These are phyloP conservation scores for Pocillopora grandis DNA, from an alignment of 92 coral and sea anemone genomes.

Conservation along the genomic window DNA sequence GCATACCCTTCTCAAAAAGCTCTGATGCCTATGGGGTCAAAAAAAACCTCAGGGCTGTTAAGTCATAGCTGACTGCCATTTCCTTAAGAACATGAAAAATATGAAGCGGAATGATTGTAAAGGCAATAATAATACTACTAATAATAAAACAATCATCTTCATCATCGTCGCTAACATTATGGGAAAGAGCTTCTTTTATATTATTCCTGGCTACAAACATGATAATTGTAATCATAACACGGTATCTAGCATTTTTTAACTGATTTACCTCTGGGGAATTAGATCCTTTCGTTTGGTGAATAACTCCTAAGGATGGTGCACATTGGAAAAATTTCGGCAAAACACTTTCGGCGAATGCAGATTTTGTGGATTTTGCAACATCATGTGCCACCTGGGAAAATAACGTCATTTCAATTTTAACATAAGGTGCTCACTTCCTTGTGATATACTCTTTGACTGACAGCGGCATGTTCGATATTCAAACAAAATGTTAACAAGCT, in stretches of 20 bases:
- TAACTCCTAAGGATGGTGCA: conserved; percentile 12
- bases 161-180: too few relatives aligned
- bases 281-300: background rate
- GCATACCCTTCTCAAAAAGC: background rate
- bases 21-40: background rate
- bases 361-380: conserved; percentile 5
- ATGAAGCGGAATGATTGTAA: too few relatives aligned
- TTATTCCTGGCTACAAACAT: too few relatives aligned
- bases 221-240: too few relatives aligned
- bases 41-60: conserved; percentile 8
- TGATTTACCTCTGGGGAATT: background rate
- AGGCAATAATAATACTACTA: too few relatives aligned
- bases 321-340: conserved; percentile 23
- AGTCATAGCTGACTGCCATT: conserved; percentile 27
- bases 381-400: conserved; percentile 6
- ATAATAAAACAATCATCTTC: too few relatives aligned
- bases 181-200: too few relatives aligned
- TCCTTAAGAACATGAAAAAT: background rate
- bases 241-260: too few relatives aligned
- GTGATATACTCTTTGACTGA: too few relatives aligned
- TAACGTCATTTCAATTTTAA: background rate
- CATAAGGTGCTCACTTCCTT: too few relatives aligned
- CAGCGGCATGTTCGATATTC: too few relatives aligned
- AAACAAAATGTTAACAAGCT: too few relatives aligned
- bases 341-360: background rate